phyloP scores from a whole-genome alignment of 2,797 vertebrate genomes.

The Manis pentadactyla region DNA sequence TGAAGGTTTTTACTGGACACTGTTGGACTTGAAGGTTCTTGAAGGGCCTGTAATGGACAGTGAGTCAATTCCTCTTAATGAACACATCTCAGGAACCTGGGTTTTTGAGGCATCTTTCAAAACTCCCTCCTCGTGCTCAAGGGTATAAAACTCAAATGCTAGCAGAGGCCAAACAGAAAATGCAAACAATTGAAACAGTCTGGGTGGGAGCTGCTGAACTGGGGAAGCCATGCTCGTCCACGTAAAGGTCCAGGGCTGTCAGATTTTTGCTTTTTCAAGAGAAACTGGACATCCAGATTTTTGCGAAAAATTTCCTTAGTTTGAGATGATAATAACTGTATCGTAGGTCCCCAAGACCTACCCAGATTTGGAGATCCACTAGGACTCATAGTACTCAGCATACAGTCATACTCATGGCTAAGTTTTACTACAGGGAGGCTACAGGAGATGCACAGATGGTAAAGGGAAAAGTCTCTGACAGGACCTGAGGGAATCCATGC shows the following conservation, averaged over 20 bases:
- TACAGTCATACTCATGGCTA: too few relatives aligned
- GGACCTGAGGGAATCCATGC: not conserved
- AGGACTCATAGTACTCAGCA: not conserved
- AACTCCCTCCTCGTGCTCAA: not conserved
- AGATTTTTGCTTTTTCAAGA: not conserved
- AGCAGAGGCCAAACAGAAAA: not conserved
- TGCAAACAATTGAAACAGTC: not conserved
- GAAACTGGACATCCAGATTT: not conserved
- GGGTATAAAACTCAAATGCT: not conserved
- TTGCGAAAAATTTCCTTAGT: not conserved
- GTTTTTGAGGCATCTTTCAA: not conserved
- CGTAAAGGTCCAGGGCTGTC: not conserved
- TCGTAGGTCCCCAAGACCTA: not conserved
- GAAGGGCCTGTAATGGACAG: not conserved
- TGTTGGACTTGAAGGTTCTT: not conserved
- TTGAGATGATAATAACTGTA: not conserved
- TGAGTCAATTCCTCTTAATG: not conserved
- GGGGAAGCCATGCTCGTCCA: not conserved
- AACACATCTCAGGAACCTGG: not conserved
- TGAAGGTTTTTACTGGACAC: not conserved
- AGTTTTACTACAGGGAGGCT: not conserved
- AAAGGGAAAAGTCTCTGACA: accelerated
- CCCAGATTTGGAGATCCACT: not conserved
- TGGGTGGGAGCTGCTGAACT: not conserved
- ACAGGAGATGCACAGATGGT: not conserved